phyloP scores from a whole-genome alignment of 2,113 vertebrate genomes.

The Heliornis fulica region DNA sequence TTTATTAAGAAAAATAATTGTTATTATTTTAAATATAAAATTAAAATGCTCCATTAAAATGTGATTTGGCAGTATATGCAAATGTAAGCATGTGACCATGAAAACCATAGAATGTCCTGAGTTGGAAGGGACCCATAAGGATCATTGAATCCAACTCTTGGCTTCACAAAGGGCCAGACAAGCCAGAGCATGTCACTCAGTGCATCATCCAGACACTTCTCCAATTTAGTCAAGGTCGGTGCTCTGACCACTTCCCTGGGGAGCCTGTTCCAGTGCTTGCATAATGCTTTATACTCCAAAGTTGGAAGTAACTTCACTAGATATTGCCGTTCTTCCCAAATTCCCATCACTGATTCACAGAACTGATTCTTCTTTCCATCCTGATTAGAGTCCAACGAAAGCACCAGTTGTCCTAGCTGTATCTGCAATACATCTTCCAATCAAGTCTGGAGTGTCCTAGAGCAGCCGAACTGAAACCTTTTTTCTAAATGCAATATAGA shows the following conservation, averaged over 20 bases:
- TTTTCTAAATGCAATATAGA: neutral
- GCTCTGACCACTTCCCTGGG: too few species aligned
- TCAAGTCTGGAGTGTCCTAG: neutral
- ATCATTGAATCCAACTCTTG: too few species aligned
- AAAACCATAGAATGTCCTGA: too few species aligned
- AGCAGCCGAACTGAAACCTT: neutral
- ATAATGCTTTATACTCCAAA: fast-evolving
- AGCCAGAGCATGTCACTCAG: too few species aligned
- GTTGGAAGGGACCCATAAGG: too few species aligned
- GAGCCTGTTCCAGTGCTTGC: too few species aligned
- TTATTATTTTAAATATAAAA: too few species aligned
- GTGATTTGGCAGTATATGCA: neutral
- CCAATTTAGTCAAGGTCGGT: too few species aligned
- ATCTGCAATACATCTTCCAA: neutral
- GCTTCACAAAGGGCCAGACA: too few species aligned
- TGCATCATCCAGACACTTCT: too few species aligned
- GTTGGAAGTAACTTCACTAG: neutral
- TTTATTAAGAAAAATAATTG: too few species aligned
- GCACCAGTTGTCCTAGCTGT: fast-evolving
- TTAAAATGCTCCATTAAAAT: neutral
- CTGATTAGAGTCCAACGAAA: neutral
- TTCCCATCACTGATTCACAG: neutral
- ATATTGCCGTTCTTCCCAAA: neutral
- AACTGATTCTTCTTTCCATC: neutral
- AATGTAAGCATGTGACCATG: neutral